Conservation (phyloP, 2,888 invertebrate species). For the Ophion costatus region DNA sequence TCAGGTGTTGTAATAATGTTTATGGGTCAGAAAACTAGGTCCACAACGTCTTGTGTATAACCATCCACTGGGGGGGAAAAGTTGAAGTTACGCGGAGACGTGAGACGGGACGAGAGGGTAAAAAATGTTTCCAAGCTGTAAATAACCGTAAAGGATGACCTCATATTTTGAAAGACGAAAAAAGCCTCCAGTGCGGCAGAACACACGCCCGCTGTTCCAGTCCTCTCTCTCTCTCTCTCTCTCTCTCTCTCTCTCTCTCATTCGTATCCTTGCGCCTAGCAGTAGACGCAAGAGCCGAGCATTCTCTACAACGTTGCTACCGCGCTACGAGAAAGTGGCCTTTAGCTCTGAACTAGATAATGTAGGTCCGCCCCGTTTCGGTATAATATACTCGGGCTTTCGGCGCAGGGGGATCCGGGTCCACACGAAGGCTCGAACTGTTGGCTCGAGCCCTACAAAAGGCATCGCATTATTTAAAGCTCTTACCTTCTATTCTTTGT, state of each 20-base stretch:
- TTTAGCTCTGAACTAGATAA: constrained; percentile 76
- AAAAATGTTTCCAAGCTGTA: constrained; percentile 65
- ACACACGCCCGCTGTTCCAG: constrained; percentile 62
- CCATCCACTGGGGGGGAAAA: constrained; percentile 42
- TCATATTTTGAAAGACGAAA: constrained; percentile 77
- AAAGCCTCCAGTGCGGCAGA: constrained; percentile 68
- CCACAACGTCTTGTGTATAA: constrained; percentile 10
- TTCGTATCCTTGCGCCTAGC: constrained; percentile 43
- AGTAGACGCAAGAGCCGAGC: constrained; percentile 33
- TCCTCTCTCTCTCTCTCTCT: neutral
- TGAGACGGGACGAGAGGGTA: constrained; percentile 27
- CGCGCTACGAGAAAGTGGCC: constrained; percentile 73
- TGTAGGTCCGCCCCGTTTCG: constrained; percentile 73
- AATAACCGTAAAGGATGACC: constrained; percentile 75
- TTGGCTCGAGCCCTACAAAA: constrained; percentile 73
- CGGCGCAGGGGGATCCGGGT: constrained; percentile 32
- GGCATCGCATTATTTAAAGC: constrained; percentile 79
- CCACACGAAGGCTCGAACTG: constrained; percentile 64
- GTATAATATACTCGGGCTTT: constrained; percentile 72
- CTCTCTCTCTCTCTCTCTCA: constrained; percentile 15
- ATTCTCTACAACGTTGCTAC: constrained; percentile 18
- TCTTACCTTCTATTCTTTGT: constrained; percentile 77
- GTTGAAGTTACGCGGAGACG: constrained; percentile 40
- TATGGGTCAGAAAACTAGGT: constrained; percentile 71
- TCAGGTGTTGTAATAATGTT: constrained; percentile 67